Percentiles rank a stretch among this genome's conserved stretches.
Evolutionary conservation across 1,140 invertebrate species (phyloP).

Genomic region (Arion vulgaris): DNA sequence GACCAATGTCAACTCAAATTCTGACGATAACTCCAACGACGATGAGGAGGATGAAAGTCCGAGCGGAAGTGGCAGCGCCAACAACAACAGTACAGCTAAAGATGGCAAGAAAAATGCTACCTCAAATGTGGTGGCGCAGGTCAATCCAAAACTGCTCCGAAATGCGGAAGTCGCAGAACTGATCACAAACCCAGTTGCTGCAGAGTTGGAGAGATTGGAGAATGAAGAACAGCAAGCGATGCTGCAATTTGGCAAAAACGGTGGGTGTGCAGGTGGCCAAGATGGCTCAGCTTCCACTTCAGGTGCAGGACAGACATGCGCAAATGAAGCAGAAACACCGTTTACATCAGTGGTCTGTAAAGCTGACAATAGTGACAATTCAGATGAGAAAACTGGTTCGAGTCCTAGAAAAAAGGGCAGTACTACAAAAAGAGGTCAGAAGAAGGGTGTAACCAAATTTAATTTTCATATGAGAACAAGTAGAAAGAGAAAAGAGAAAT

Average conservation of each 20-base stretch:
- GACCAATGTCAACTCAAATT: slow-evolving; percentile 85
- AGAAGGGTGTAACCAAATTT: slow-evolving; percentile 81
- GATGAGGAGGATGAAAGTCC: slow-evolving; percentile 75
- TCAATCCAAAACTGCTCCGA: not conserved
- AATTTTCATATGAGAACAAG: slow-evolving; percentile 70
- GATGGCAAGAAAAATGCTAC: slow-evolving; percentile 57
- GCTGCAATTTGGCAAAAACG: slow-evolving; percentile 31
- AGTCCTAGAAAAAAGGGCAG: slow-evolving; percentile 35
- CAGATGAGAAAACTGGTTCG: slow-evolving; percentile 33
- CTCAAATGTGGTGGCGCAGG: not conserved
- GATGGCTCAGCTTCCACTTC: slow-evolving; percentile 35
- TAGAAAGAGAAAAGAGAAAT: slow-evolving; percentile 78
- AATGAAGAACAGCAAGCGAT: slow-evolving; percentile 19
- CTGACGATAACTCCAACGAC: slow-evolving; percentile 81
- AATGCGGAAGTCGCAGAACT: slow-evolving; percentile 67
- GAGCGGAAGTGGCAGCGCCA: slow-evolving; percentile 76
- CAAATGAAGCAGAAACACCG: slow-evolving; percentile 52
- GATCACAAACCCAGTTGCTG: slow-evolving; percentile 62
- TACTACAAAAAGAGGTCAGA: slow-evolving; percentile 47
- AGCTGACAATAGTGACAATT: slow-evolving; percentile 21
- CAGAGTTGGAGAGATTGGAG: slow-evolving; percentile 40
- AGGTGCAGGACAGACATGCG: slow-evolving; percentile 29
- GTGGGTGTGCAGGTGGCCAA: slow-evolving; percentile 33
- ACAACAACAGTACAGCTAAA: slow-evolving; percentile 55
- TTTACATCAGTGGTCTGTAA: slow-evolving; percentile 47